Conservation (phyloP, 2,888 invertebrate species). For the Heliconius sara region DNA sequence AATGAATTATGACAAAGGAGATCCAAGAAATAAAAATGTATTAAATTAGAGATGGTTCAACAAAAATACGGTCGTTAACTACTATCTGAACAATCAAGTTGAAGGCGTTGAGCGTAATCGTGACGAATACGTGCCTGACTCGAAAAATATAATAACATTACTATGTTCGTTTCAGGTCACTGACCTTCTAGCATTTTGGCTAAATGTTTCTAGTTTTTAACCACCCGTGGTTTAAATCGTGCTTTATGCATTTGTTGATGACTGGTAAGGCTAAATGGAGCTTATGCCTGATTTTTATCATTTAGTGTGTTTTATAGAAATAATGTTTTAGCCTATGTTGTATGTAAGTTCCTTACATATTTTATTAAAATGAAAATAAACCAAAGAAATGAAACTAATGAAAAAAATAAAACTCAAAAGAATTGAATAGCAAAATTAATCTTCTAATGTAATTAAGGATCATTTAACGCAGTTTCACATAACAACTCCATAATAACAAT, state of each 20-base stretch:
- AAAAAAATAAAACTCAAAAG: too few species aligned
- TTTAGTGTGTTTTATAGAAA: background rate
- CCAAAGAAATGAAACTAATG: too few species aligned
- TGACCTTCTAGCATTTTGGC: constrained; percentile 52
- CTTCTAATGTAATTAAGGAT: background rate
- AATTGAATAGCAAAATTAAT: background rate
- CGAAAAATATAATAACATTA: constrained; percentile 44
- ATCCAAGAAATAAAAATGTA: constrained; percentile 37
- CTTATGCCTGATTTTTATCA: background rate
- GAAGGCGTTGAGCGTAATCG: constrained; percentile 45
- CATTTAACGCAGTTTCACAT: background rate
- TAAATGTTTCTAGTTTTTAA: constrained; percentile 49
- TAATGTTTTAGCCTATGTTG: background rate
- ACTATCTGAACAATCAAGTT: constrained; percentile 43
- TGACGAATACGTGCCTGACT: constrained; percentile 49
- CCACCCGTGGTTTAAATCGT: constrained; percentile 13
- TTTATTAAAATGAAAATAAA: background rate
- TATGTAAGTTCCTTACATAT: background rate
- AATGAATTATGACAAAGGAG: constrained; percentile 26
- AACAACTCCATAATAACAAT: background rate
- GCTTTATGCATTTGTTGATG: constrained; percentile 10
- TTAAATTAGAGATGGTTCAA: constrained; percentile 37
- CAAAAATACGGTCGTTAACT: constrained; percentile 42
- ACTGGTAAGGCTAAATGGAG: background rate
- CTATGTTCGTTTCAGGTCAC: constrained; percentile 41